Percentiles rank a stretch among this genome's conserved stretches.
Conservation (phyloP, 2,113 vertebrate species). For the Nerophis ophidion region DNA sequence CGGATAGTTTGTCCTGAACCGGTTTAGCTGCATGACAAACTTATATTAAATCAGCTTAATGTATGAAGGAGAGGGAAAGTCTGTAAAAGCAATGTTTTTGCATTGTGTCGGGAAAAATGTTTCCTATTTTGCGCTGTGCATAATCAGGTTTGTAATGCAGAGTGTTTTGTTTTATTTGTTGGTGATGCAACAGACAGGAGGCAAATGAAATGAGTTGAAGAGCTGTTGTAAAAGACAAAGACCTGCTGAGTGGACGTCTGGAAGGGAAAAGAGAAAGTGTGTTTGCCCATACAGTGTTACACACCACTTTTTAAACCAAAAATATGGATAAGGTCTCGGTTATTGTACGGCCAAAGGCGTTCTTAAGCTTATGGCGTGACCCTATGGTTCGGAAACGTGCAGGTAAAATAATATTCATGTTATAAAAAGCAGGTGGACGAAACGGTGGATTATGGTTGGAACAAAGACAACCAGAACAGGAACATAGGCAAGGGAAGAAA, state of each 20-base stretch:
- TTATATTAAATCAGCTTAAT: constrained; percentile 10
- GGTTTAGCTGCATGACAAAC: constrained; percentile 34
- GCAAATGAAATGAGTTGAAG: constrained; percentile 55
- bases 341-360: too few species aligned
- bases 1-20: constrained; percentile 39
- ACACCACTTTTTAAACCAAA: background rate
- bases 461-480: too few species aligned
- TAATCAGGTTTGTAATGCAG: constrained; percentile 43
- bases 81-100: constrained; percentile 19
- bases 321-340: too few species aligned
- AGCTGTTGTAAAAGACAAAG: constrained; percentile 51
- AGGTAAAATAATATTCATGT: too few species aligned
- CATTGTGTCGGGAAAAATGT: constrained; percentile 12
- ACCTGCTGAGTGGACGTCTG: constrained; percentile 38
- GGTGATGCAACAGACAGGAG: constrained; percentile 58
- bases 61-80: constrained; percentile 18
- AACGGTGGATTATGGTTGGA: too few species aligned
- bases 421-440: too few species aligned
- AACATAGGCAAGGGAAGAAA: too few species aligned
- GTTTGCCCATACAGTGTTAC: constrained; percentile 11
- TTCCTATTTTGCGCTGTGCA: constrained; percentile 29
- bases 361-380: too few species aligned
- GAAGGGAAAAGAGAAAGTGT: constrained; percentile 59
- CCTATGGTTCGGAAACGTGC: too few species aligned
- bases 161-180: constrained; percentile 43